A percentile compares a stretch with the other conserved stretches of the same genome.
These are phyloP conservation scores for Daphoenositta chrysoptera DNA, from an alignment of 2,113 vertebrate species.

Conservation along the genomic window DNA sequence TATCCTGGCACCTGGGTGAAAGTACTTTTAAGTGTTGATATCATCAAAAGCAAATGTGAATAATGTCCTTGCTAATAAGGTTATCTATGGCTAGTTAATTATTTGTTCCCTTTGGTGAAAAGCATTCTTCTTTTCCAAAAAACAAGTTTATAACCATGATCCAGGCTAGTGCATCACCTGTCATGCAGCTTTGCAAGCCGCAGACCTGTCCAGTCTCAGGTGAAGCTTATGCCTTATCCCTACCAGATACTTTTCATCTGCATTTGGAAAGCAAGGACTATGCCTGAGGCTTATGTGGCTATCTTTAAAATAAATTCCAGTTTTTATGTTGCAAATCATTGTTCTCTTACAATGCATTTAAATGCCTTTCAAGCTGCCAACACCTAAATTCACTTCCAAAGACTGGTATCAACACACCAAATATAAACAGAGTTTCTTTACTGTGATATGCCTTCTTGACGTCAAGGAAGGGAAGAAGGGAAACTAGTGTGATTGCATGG, in stretches of 20 bases:
- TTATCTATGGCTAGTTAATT: not conserved
- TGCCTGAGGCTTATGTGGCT: not conserved
- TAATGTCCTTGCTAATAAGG: not conserved
- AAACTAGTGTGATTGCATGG: not conserved
- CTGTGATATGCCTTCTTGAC: fast-evolving
- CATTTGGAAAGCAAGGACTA: not conserved
- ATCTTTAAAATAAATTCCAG: not conserved
- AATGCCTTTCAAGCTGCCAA: not conserved
- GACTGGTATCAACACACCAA: not conserved
- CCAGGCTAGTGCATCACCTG: not conserved
- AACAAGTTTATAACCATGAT: not conserved
- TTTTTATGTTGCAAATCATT: not conserved
- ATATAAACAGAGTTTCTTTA: not conserved
- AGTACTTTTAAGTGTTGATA: not conserved
- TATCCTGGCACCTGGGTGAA: not conserved
- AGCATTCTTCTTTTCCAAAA: not conserved
- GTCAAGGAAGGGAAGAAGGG: not conserved
- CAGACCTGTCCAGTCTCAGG: not conserved
- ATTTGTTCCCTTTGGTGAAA: not conserved
- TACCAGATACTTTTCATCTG: not conserved
- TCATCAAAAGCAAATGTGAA: not conserved
- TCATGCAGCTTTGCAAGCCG: not conserved
- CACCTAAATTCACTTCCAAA: not conserved
- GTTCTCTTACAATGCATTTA: not conserved
- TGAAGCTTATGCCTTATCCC: not conserved